Evolutionary conservation across 2,888 invertebrate species (phyloP).

Genomic region (Yponomeuta cagnagella): DNA sequence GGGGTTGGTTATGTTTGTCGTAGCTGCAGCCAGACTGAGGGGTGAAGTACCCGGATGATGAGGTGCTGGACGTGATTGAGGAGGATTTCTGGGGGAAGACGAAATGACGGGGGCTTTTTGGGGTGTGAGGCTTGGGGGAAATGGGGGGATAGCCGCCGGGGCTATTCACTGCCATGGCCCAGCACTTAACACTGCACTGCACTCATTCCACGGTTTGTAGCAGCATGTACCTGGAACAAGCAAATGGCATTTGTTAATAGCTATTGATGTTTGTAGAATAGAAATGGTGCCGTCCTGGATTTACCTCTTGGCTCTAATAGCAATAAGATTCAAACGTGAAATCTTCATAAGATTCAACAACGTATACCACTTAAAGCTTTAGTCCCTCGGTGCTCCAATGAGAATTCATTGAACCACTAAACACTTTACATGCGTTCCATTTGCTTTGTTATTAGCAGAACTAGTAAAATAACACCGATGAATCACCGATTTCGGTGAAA

Average conservation of each 20-base stretch:
- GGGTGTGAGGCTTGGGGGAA: conserved; percentile 73
- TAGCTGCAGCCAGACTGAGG: conserved; percentile 72
- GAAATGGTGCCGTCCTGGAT: too few relatives aligned
- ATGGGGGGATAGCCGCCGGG: conserved; percentile 74
- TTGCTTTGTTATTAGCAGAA: too few relatives aligned
- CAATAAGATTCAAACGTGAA: too few relatives aligned
- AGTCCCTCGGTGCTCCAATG: too few relatives aligned
- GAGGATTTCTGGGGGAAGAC: conserved; percentile 73
- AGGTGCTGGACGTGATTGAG: conserved; percentile 69
- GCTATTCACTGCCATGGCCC: conserved; percentile 74
- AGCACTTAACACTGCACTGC: conserved; percentile 39
- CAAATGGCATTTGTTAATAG: conserved; percentile 15
- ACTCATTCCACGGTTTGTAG: conserved; percentile 21
- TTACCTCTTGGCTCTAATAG: too few relatives aligned
- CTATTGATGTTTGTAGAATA: too few relatives aligned
- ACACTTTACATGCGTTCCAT: too few relatives aligned
- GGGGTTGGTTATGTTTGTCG: conserved; percentile 60
- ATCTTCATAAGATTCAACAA: too few relatives aligned
- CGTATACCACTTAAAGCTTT: too few relatives aligned
- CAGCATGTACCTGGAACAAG: conserved; percentile 44
- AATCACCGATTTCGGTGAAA: too few relatives aligned
- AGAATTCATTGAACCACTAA: too few relatives aligned
- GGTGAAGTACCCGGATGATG: conserved; percentile 73
- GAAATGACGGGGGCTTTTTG: conserved; percentile 75
- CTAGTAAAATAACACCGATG: background rate